These are phyloP conservation scores for Thalassoma bifasciatum DNA, from an alignment of 2,113 vertebrate genomes.

Conservation along the genomic window DNA sequence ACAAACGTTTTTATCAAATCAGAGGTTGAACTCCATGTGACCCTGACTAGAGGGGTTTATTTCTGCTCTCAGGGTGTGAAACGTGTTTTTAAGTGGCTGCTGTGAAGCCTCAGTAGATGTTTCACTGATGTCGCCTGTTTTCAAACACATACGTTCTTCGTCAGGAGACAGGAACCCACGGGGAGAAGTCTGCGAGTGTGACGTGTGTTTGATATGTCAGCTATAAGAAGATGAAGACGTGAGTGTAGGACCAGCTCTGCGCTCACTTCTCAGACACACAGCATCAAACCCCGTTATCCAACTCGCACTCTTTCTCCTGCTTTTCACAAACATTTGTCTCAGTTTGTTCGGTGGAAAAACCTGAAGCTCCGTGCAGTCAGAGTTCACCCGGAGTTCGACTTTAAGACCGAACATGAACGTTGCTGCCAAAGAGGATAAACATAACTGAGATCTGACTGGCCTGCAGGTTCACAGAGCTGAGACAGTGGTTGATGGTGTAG, in stretches of 20 bases:
- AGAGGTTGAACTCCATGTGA: neutral
- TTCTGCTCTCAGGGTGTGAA: neutral
- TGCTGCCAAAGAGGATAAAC: neutral
- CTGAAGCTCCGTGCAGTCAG: neutral
- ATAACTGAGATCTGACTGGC: neutral
- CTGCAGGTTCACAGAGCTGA: neutral
- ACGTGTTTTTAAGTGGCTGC: neutral
- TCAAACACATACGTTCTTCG: conserved; percentile 13
- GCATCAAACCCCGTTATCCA: conserved; percentile 31
- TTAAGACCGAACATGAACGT: neutral
- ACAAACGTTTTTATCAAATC: neutral
- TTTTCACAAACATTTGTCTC: conserved; percentile 29
- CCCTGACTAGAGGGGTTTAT: neutral
- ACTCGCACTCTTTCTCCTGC: neutral
- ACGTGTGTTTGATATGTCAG: conserved; percentile 28
- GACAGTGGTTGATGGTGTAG: neutral
- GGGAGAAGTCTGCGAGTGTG: neutral
- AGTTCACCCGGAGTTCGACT: conserved; percentile 43
- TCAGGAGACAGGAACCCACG: neutral
- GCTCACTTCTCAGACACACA: conserved; percentile 6
- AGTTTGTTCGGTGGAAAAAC: conserved; percentile 9
- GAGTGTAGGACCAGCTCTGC: neutral
- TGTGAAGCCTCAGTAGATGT: conserved; percentile 3
- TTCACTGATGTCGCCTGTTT: neutral
- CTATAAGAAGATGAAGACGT: conserved; percentile 27